Evolutionary conservation across 2,797 vertebrate species (phyloP).

Genomic region (Xiphophorus birchmanni): DNA sequence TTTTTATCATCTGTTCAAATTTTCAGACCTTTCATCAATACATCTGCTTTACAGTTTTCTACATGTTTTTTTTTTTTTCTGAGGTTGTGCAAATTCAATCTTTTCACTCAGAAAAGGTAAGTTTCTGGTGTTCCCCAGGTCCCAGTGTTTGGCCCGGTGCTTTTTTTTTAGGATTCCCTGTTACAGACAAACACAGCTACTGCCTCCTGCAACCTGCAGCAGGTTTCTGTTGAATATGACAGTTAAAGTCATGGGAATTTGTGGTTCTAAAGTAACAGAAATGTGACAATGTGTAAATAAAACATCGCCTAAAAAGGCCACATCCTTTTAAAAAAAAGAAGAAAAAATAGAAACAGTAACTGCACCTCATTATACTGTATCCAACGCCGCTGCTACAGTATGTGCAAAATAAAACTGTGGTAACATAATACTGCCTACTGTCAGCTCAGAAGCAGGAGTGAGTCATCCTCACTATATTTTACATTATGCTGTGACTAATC

Average conservation of each 20-base stretch:
- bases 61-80: neutral
- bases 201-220: neutral
- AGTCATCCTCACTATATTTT: constrained; percentile 7
- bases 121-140: neutral
- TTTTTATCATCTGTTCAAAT: neutral
- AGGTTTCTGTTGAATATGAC: neutral
- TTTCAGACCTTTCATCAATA: neutral
- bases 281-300: neutral
- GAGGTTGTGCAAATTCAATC: neutral
- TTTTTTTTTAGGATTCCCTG: neutral
- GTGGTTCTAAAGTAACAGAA: neutral
- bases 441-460: constrained; percentile 3
- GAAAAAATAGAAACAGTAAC: neutral
- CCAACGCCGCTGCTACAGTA: neutral
- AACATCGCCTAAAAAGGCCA: neutral
- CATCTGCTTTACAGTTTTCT: neutral
- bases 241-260: neutral
- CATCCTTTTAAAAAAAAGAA: neutral
- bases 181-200: neutral
- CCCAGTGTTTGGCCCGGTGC: neutral
- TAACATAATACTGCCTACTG: neutral
- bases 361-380: neutral
- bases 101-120: neutral
- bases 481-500: constrained; percentile 37
- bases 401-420: neutral